These are phyloP conservation scores for Panzeria rudis DNA, from an alignment of 2,888 invertebrate genomes.

Conservation along the genomic window DNA sequence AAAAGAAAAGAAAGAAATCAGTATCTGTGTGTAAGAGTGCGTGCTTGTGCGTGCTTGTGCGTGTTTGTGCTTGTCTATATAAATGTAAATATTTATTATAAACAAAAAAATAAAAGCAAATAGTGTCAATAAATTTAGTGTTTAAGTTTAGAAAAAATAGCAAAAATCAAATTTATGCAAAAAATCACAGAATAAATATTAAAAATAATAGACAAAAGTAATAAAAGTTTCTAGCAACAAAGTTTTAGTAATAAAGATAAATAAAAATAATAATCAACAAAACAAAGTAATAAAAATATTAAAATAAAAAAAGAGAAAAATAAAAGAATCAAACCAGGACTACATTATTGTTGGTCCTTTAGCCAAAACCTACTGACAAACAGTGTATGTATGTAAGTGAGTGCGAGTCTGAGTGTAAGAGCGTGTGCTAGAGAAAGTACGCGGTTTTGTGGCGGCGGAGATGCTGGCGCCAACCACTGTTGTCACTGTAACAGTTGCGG, in stretches of 20 bases:
- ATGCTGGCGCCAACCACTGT: constrained; percentile 72
- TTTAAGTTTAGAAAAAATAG: constrained; percentile 18
- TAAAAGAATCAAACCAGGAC: neutral
- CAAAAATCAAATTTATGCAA: constrained; percentile 18
- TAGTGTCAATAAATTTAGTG: constrained; percentile 35
- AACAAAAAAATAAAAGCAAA: neutral
- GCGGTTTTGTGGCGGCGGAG: constrained; percentile 65
- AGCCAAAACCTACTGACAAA: neutral
- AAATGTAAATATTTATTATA: constrained; percentile 16
- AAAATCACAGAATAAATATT: constrained; percentile 18
- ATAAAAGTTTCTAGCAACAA: constrained; percentile 1
- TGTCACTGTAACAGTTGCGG: constrained; percentile 64
- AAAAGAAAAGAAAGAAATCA: neutral
- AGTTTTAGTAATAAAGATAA: constrained; percentile 18
- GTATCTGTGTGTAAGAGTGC: neutral
- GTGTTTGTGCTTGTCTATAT: constrained; percentile 2
- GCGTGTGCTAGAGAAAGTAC: constrained; percentile 3
- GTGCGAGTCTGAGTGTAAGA: neutral
- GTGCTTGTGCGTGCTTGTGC: neutral
- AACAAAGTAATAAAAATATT: neutral
- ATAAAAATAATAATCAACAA: neutral
- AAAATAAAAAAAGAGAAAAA: neutral
- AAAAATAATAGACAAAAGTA: constrained; percentile 16
- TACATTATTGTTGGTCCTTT: neutral
- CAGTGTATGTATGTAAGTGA: neutral